Percentiles rank a stretch among this genome's conserved stretches.
These are phyloP conservation scores for Sylvia atricapilla DNA, from an alignment of 2,113 vertebrate genomes.

Conservation along the genomic window DNA sequence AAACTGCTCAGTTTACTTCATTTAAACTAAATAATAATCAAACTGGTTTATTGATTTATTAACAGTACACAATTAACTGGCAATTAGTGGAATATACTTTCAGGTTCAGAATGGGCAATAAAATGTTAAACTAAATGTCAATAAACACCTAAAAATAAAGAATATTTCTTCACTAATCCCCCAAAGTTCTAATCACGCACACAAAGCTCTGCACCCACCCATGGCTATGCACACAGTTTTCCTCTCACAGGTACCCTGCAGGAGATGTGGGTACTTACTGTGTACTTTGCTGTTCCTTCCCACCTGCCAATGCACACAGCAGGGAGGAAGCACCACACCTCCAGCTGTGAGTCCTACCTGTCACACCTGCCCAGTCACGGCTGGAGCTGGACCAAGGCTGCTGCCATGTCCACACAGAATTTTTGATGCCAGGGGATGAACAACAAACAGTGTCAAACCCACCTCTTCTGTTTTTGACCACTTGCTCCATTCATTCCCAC, in stretches of 20 bases:
- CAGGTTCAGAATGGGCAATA: background rate
- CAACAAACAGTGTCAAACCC: background rate
- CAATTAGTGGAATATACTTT: background rate
- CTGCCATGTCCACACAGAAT: background rate
- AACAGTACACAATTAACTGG: background rate
- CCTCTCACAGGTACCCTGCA: background rate
- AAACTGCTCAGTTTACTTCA: background rate
- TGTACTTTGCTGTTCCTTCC: background rate
- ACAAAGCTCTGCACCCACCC: background rate
- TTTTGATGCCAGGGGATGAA: background rate
- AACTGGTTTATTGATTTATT: background rate
- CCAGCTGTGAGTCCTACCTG: background rate
- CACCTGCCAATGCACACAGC: too few species aligned
- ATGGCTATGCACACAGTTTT: rapidly evolving
- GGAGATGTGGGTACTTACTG: background rate
- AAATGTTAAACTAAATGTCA: background rate
- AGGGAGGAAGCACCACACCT: background rate
- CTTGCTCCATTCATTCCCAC: background rate
- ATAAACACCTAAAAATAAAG: background rate
- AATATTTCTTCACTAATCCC: background rate
- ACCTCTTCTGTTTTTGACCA: background rate
- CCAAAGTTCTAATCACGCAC: background rate
- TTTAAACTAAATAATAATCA: background rate
- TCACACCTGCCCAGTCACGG: too few species aligned
- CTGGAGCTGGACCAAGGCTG: background rate